Evolutionary conservation across 2,797 vertebrate species (phyloP).

Genomic region (Pangasius macronema): DNA sequence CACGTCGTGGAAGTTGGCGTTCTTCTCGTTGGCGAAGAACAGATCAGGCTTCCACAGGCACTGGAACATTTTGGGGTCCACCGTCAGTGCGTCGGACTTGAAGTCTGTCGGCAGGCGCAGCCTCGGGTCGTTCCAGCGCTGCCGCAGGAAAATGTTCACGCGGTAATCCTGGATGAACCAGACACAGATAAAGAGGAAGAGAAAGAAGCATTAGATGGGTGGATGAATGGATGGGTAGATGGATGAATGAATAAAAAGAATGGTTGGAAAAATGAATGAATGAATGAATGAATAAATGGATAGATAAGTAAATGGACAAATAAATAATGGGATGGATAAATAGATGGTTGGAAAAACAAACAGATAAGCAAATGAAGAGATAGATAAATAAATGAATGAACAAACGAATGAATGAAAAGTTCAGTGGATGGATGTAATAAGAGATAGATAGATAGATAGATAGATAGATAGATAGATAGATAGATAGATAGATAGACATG

Average conservation of each 20-base stretch:
- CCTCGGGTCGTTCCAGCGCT: constrained; percentile 96
- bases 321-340: neutral
- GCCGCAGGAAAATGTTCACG: constrained; percentile 94
- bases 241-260: too few species aligned
- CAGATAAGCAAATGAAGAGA: neutral
- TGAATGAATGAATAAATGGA: neutral
- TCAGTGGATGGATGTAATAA: neutral
- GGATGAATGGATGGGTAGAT: too few species aligned
- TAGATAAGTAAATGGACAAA: neutral
- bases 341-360: neutral
- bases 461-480: neutral
- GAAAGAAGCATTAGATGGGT: too few species aligned
- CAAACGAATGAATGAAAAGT: neutral
- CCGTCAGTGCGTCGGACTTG: constrained; percentile 88
- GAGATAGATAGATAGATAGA: neutral
- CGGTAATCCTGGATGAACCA: constrained; percentile 85
- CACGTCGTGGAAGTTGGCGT: constrained; percentile 96
- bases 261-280: too few species aligned
- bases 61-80: constrained; percentile 97
- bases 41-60: constrained; percentile 98
- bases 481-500: neutral
- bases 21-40: constrained; percentile 98
- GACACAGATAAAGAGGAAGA: neutral
- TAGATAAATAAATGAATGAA: neutral
- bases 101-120: constrained; percentile 90